These are phyloP conservation scores for Temnopleurus reevesii DNA, from an alignment of 53 echinoderm and acorn worm species.

Conservation along the genomic window DNA sequence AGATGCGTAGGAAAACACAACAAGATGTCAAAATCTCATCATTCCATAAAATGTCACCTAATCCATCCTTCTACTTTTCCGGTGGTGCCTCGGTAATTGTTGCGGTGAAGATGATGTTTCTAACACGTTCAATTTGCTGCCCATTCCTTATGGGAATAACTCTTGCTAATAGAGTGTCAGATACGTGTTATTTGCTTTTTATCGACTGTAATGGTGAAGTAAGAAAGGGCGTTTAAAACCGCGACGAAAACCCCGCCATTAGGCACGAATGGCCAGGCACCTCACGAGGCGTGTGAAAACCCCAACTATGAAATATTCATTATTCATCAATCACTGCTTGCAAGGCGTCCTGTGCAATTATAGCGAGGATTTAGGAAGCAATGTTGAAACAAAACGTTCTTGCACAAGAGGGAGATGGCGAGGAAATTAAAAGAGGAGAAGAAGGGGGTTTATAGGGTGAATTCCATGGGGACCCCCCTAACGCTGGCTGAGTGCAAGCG, in stretches of 20 bases:
- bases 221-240: neutral
- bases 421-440: neutral
- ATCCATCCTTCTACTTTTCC: neutral
- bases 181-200: neutral
- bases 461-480: neutral
- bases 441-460: neutral
- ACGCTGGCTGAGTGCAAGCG: conserved; percentile 9
- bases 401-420: neutral
- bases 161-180: conserved; percentile 42
- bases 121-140: conserved; percentile 35
- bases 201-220: neutral
- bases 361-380: conserved; percentile 17
- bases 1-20: no score
- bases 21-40: neutral
- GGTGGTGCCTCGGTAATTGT: neutral
- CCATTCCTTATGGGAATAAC: conserved; percentile 10
- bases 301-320: conserved; percentile 59
- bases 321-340: conserved; percentile 16
- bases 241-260: conserved; percentile 17
- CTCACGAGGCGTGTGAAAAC: conserved; percentile 11
- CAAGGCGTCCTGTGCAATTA: neutral
- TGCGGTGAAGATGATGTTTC: neutral
- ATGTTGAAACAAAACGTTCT: conserved; percentile 48
- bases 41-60: neutral
- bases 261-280: conserved; percentile 41